Evolutionary conservation across 2,888 invertebrate genomes (phyloP).

Genomic region (Disparrhopalites patrizii): DNA sequence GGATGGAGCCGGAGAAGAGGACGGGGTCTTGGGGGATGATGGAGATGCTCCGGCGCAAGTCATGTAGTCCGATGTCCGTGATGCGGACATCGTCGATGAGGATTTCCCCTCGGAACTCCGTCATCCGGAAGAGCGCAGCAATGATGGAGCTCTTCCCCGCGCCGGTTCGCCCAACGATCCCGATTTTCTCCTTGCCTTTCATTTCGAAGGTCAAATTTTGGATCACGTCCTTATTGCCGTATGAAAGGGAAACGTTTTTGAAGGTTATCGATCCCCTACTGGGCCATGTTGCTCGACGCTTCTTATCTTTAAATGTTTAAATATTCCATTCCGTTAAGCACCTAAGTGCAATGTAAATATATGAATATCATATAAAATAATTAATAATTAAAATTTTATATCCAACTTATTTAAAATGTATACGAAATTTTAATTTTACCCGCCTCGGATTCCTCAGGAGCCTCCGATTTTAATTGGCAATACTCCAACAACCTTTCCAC

Average conservation of each 20-base stretch:
- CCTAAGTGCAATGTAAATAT: not conserved
- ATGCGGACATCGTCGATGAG: conserved; percentile 71
- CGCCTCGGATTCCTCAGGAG: conserved; percentile 29
- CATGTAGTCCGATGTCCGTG: conserved; percentile 56
- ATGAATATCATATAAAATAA: not conserved
- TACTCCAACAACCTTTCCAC: conserved; percentile 43
- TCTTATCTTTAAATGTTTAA: conserved; percentile 22
- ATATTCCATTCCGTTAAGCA: too few relatives aligned
- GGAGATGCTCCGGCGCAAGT: conserved; percentile 73
- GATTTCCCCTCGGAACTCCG: conserved; percentile 80
- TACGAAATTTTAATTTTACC: too few relatives aligned
- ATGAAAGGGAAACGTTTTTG: conserved; percentile 5
- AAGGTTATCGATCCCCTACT: not conserved
- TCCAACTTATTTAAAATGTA: not conserved
- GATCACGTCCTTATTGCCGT: conserved; percentile 15
- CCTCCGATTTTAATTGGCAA: conserved; percentile 38
- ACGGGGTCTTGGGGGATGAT: conserved; percentile 85
- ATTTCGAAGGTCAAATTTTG: conserved; percentile 10
- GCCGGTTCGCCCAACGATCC: conserved; percentile 62
- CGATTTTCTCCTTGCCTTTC: conserved; percentile 11
- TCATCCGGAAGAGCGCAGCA: conserved; percentile 79
- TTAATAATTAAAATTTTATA: not conserved
- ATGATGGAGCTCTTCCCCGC: conserved; percentile 90
- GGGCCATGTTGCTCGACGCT: conserved; percentile 37
- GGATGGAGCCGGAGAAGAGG: conserved; percentile 54